Conservation (phyloP, 2,113 vertebrate genomes). For the Octodon degus region DNA sequence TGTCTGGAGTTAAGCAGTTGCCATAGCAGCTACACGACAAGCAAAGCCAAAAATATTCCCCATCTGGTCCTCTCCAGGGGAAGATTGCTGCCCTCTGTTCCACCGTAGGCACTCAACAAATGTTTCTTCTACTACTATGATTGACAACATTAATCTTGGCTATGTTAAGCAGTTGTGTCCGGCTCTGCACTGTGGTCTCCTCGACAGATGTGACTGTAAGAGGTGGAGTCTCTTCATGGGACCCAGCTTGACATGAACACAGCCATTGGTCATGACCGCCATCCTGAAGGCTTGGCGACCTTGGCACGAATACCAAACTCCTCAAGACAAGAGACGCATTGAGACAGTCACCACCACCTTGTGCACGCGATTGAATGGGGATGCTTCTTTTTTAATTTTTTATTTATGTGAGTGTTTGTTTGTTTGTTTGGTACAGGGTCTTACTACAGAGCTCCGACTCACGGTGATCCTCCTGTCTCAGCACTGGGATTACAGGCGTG, state of each 20-base stretch:
- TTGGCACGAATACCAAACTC: not conserved
- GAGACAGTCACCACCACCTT: not conserved
- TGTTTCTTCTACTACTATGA: not conserved
- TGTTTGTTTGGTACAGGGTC: too few species aligned
- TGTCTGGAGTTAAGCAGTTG: conserved; percentile 45
- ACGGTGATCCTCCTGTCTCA: too few species aligned
- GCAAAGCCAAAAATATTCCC: conserved; percentile 38
- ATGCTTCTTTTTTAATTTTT: not conserved
- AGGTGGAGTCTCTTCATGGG: not conserved
- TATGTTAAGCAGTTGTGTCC: not conserved
- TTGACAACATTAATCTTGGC: not conserved
- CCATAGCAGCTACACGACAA: not conserved
- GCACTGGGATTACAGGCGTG: too few species aligned
- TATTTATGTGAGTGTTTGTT: too few species aligned
- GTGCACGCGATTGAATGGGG: not conserved
- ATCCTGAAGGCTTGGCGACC: not conserved
- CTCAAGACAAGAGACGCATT: not conserved
- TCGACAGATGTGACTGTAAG: not conserved
- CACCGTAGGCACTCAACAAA: not conserved
- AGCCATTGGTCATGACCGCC: not conserved
- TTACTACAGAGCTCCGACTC: too few species aligned
- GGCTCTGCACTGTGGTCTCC: not conserved
- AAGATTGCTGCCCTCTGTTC: not conserved
- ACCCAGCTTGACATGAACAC: not conserved
- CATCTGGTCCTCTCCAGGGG: not conserved